Evolutionary conservation across 2,797 vertebrate genomes (phyloP).

Genomic region (Sebastes dallii): DNA sequence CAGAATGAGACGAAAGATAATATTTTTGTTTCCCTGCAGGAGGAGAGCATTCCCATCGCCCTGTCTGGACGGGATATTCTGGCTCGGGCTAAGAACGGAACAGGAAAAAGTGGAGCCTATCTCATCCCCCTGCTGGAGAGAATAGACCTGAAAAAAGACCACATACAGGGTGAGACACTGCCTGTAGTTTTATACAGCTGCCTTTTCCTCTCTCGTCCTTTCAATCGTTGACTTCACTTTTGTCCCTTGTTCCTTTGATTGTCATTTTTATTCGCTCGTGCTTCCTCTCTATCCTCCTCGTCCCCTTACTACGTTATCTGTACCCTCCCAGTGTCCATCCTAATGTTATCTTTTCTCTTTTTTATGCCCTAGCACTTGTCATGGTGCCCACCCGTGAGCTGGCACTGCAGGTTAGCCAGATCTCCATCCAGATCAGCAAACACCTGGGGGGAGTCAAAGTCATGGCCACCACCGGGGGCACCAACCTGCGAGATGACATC

Average conservation of each 20-base stretch:
- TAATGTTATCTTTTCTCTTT: neutral
- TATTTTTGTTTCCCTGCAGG: constrained; percentile 61
- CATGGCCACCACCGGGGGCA: constrained; percentile 87
- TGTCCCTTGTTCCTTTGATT: neutral
- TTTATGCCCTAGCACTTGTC: constrained; percentile 73
- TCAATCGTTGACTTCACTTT: neutral
- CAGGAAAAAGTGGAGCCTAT: constrained; percentile 87
- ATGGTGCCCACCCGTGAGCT: constrained; percentile 87
- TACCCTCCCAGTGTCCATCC: neutral
- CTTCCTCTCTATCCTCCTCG: neutral
- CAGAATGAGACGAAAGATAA: neutral
- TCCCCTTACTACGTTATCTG: neutral
- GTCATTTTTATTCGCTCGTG: neutral
- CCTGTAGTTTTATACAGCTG: neutral
- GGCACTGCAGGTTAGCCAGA: constrained; percentile 87
- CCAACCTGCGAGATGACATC: constrained; percentile 86
- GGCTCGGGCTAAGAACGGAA: constrained; percentile 86
- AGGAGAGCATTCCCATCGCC: constrained; percentile 88
- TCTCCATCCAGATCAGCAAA: constrained; percentile 86
- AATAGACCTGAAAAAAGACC: constrained; percentile 86
- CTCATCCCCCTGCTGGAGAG: constrained; percentile 86
- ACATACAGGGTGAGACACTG: constrained; percentile 82
- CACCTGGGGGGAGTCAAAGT: constrained; percentile 86
- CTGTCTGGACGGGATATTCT: constrained; percentile 86
- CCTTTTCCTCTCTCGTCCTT: neutral